These are phyloP conservation scores for Gadus macrocephalus DNA, from an alignment of 2,113 vertebrate species.

Conservation along the genomic window DNA sequence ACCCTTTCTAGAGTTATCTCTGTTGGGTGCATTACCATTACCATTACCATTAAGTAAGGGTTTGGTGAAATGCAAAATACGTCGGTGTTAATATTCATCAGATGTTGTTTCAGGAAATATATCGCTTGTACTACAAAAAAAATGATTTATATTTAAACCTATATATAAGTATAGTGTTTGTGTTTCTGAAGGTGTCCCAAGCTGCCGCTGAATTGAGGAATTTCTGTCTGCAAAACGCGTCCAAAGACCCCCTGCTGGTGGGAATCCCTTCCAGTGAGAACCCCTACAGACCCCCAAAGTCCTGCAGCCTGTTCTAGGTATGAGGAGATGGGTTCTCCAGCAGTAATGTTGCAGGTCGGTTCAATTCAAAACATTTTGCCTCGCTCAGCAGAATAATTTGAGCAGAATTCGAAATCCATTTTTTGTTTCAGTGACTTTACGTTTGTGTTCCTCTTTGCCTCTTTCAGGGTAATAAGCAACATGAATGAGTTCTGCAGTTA, in stretches of 20 bases:
- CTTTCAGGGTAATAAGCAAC: slow-evolving; percentile 14
- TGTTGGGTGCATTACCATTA: too few relatives aligned
- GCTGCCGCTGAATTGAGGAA: slow-evolving; percentile 72
- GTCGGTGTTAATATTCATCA: background rate
- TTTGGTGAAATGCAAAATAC: too few relatives aligned
- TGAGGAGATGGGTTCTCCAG: background rate
- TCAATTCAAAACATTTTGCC: too few relatives aligned
- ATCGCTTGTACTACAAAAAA: background rate
- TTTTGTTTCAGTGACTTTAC: background rate
- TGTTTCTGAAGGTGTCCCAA: slow-evolving; percentile 69
- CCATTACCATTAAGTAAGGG: too few relatives aligned
- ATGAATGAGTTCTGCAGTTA: slow-evolving; percentile 17
- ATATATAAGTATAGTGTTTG: background rate
- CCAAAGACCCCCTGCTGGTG: slow-evolving; percentile 75
- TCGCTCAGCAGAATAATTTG: too few relatives aligned
- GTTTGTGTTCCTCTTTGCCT: slow-evolving; percentile 16
- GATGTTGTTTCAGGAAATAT: background rate
- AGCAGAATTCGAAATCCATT: background rate
- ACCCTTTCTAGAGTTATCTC: too few relatives aligned
- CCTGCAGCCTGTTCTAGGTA: slow-evolving; percentile 75
- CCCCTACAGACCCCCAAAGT: slow-evolving; percentile 76
- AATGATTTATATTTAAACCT: too few relatives aligned
- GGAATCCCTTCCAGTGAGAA: slow-evolving; percentile 77
- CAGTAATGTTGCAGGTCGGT: background rate
- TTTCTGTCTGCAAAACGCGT: slow-evolving; percentile 76